These are phyloP conservation scores for Oscheius sp. DNA, from an alignment of 1,140 invertebrate species.

Conservation along the genomic window DNA sequence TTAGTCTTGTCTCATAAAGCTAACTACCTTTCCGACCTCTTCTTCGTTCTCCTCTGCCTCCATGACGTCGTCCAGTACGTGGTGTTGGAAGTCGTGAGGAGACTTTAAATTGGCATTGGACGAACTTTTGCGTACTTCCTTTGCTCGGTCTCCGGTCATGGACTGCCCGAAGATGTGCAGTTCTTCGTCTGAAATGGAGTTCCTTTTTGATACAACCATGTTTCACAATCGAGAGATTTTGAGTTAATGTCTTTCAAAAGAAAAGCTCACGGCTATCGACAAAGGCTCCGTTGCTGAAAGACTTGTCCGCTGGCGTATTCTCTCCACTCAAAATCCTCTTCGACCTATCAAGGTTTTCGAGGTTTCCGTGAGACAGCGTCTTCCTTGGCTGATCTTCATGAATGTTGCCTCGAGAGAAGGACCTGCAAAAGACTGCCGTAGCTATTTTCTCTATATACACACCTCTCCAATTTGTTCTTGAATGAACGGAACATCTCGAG, in stretches of 20 bases:
- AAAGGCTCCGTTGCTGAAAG: conserved; percentile 19
- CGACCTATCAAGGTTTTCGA: conserved; percentile 18
- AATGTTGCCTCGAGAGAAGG: conserved; percentile 23
- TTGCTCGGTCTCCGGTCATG: not conserved
- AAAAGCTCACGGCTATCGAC: conserved; percentile 2
- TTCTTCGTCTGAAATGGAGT: conserved; percentile 6
- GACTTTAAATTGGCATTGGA: conserved; percentile 1
- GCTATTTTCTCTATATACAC: not conserved
- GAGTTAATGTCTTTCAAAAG: not conserved
- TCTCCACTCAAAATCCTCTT: not conserved
- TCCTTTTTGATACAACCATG: not conserved
- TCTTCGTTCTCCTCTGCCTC: conserved; percentile 32
- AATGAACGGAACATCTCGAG: conserved; percentile 33
- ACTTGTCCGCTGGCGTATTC: conserved; percentile 4
- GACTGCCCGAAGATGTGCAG: not conserved
- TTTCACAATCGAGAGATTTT: not conserved
- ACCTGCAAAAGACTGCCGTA: conserved; percentile 12
- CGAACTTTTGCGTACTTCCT: not conserved
- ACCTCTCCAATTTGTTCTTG: conserved; percentile 34
- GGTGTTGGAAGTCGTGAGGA: conserved; percentile 15
- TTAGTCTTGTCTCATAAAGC: not conserved
- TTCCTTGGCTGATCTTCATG: conserved; percentile 18
- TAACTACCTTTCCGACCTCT: not conserved
- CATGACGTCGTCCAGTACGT: conserved; percentile 25
- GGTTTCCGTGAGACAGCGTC: conserved; percentile 27